These are phyloP conservation scores for Callocephalon fimbriatum DNA, from an alignment of 2,113 vertebrate species.

Conservation along the genomic window DNA sequence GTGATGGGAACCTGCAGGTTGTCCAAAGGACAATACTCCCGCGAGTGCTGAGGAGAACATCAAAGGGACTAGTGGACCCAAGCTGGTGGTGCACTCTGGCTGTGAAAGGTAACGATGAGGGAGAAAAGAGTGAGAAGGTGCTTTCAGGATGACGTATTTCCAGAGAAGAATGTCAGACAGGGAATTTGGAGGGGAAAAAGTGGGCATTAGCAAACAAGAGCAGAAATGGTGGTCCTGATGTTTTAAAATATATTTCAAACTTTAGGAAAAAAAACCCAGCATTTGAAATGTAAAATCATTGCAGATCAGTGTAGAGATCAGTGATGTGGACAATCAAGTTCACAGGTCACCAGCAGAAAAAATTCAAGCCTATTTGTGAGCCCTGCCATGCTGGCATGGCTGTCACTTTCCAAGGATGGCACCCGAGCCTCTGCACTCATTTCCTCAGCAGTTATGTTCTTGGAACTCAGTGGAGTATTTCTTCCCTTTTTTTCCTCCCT, in stretches of 20 bases:
- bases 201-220: neutral
- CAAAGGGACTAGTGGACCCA: neutral
- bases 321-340: neutral
- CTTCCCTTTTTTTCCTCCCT: neutral
- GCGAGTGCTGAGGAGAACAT: rapidly evolving
- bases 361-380: neutral
- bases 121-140: neutral
- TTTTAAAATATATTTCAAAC: neutral
- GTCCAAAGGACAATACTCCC: neutral
- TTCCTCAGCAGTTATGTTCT: slow-evolving; percentile 27
- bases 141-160: neutral
- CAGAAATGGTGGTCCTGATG: neutral
- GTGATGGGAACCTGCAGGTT: neutral
- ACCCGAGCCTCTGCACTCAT: neutral
- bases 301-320: neutral
- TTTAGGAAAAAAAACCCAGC: rapidly evolving
- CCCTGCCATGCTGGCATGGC: neutral
- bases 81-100: rapidly evolving
- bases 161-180: neutral
- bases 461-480: slow-evolving; percentile 24
- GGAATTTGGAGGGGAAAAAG: neutral
- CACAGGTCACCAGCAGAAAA: neutral
- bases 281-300: neutral
- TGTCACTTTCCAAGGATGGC: slow-evolving; percentile 1
- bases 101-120: neutral